Conservation (phyloP, 2,113 vertebrate species). For the Anhinga rufa region DNA sequence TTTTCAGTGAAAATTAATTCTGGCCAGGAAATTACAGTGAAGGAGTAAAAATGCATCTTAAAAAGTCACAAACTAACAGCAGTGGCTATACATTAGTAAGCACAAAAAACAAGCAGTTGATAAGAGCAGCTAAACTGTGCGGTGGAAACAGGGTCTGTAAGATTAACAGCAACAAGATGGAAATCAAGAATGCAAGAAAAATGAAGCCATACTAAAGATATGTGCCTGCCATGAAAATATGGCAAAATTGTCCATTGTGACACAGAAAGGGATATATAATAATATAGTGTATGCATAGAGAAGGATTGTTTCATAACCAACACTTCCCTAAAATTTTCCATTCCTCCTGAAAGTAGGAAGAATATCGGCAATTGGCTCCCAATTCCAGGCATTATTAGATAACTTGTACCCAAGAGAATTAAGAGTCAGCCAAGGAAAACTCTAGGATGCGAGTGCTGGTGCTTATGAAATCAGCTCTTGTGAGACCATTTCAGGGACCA, state of each 20-base stretch:
- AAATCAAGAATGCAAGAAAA: background rate
- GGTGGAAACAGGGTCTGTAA: background rate
- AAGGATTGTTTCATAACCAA: background rate
- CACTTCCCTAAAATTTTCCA: background rate
- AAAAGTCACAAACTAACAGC: background rate
- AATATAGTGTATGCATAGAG: fast-evolving
- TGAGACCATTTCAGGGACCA: background rate
- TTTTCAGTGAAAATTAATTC: background rate
- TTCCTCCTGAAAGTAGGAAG: background rate
- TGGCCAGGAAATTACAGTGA: background rate
- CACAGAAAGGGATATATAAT: background rate
- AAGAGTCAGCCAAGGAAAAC: background rate
- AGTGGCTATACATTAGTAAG: background rate
- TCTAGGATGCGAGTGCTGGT: fast-evolving
- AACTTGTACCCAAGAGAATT: background rate
- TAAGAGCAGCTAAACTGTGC: background rate
- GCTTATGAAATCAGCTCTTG: fast-evolving
- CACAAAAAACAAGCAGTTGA: background rate
- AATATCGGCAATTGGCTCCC: background rate
- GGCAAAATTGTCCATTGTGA: background rate
- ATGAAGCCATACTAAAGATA: background rate
- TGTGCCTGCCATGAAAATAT: background rate
- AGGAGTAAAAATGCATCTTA: background rate
- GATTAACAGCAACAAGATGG: background rate
- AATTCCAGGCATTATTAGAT: background rate